A percentile compares a stretch with the other conserved stretches of the same genome.
These are phyloP conservation scores for Caloenas nicobarica DNA, from an alignment of 2,113 vertebrate genomes.

Conservation along the genomic window DNA sequence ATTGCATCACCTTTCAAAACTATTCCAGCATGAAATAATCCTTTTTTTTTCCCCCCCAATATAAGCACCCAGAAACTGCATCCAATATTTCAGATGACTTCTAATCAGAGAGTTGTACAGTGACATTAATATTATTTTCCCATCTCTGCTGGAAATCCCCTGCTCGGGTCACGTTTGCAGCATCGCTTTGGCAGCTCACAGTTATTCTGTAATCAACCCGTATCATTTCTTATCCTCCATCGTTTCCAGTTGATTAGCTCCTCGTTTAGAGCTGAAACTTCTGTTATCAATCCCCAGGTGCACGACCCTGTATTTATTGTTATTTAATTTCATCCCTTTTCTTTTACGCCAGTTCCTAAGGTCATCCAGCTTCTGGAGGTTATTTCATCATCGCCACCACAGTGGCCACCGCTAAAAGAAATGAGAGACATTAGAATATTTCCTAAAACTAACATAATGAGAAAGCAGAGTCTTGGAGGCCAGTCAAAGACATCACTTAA, in stretches of 20 bases:
- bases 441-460: neutral
- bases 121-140: neutral
- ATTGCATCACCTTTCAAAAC: too few species aligned
- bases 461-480: neutral
- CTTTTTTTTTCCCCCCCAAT: too few species aligned
- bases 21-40: too few species aligned
- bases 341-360: neutral
- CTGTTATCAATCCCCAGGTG: neutral
- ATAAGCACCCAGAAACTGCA: neutral
- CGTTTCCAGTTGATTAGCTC: neutral
- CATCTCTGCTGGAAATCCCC: neutral
- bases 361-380: neutral
- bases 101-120: neutral
- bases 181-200: neutral
- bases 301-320: neutral
- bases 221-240: neutral
- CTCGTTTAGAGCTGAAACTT: neutral
- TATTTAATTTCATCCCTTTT: neutral
- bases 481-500: neutral
- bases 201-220: neutral
- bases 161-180: neutral
- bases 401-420: neutral
- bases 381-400: neutral
- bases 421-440: neutral
- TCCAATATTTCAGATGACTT: neutral